A percentile compares a stretch with the other conserved stretches of the same genome.
These are phyloP conservation scores for Tragulus kanchil DNA, from an alignment of 2,113 vertebrate species.

Conservation along the genomic window DNA sequence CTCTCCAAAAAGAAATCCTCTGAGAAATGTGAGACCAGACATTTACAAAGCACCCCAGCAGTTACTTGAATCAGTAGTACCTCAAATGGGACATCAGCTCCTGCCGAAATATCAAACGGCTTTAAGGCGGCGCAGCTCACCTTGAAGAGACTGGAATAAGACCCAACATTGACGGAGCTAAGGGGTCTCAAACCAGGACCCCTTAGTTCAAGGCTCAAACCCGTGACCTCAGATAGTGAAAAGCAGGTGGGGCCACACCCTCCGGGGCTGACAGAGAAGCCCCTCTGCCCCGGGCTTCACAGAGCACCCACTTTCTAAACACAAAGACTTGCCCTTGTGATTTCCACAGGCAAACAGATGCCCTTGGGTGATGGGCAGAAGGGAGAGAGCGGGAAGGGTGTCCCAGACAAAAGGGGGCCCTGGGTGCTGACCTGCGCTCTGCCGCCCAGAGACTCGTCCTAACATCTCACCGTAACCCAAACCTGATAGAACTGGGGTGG, in stretches of 20 bases:
- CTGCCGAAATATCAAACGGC: constrained; percentile 52
- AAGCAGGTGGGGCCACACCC: not conserved
- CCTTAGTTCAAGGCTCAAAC: not conserved
- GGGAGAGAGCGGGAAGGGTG: rapidly evolving
- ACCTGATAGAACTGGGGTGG: not conserved
- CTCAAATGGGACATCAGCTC: not conserved
- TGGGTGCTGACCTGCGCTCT: rapidly evolving
- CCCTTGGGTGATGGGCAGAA: not conserved
- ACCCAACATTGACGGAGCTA: not conserved
- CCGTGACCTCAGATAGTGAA: not conserved
- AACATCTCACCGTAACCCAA: not conserved
- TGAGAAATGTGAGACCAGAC: constrained; percentile 50
- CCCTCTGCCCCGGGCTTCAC: not conserved
- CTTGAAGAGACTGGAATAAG: constrained; percentile 14
- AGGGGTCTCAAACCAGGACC: not conserved
- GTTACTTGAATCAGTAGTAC: not conserved
- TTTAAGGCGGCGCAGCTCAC: not conserved
- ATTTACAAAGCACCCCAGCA: constrained; percentile 16
- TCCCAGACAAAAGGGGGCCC: rapidly evolving
- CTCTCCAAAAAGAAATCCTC: constrained; percentile 57
- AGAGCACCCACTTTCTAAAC: rapidly evolving
- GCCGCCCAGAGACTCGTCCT: rapidly evolving
- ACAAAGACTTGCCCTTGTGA: rapidly evolving
- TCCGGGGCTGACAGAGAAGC: not conserved
- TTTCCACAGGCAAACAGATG: not conserved